Evolutionary conservation across 2,113 vertebrate species (phyloP), one percentile per base, ranked within the genome.

Genomic region (Cariama cristata): DNA sequence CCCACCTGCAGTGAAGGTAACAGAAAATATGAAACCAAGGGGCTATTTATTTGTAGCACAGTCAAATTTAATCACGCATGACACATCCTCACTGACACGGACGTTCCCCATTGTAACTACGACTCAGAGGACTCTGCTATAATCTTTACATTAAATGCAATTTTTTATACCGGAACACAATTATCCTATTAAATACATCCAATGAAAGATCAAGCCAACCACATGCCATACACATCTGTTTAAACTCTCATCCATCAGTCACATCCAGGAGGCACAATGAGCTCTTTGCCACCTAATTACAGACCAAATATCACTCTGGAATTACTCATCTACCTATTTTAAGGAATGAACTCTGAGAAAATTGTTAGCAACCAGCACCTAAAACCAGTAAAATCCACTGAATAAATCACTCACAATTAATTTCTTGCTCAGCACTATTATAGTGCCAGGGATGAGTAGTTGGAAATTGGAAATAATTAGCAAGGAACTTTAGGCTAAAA

Each of bases 211-310:
- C 56, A 87, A 91, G 27, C 53, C 40, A 72, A 53, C 40, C 27
- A n/a, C 69, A 69, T 45, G 62, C 40, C 38, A 56, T 42, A 56
- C 32, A 58, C 72, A 86, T 77, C 88, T 90, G 77, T 77, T 93
- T 77, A 88, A 92, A 82, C 28, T 91, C 66, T 66, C 67, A 86
- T 79, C 56, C 71, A 85, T 94, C 90, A 93, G 84, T 72, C 42
- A 52, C 66, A 64, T 69, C 74, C 82, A 95, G 26, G 15, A 92
- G 62, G 59, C 45, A 88, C 32, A 79, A 67, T 33, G 24, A 88
- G 47, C 19, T 76, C 52, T 83, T 79, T 92, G 92, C 45, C 71
- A 88, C 42, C 74, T 86, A 83, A 92, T 90, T 92, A 80, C 26
- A 62, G 27, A 75, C 66, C 62, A 88, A 94, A 86, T 86, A 92